A percentile compares a stretch with the other conserved stretches of the same genome.
Evolutionary conservation across 23 tunicate species (phyloP).

Genomic region (Ascidia mentula): DNA sequence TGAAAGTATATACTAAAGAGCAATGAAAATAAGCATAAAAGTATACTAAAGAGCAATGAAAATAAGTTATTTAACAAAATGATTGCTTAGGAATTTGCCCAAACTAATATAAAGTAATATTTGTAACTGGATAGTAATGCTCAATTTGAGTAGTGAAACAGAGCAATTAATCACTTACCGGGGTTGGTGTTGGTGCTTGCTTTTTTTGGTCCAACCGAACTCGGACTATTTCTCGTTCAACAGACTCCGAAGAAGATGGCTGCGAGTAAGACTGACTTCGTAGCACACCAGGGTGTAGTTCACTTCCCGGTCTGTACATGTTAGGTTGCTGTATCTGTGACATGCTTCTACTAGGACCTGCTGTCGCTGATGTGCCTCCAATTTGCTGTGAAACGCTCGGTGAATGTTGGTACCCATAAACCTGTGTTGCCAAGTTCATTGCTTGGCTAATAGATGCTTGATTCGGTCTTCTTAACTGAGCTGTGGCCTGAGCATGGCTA

Average conservation of each 20-base stretch:
- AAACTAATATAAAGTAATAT: no score
- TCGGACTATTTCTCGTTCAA: background rate
- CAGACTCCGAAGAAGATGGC: background rate
- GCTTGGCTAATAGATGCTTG: no score
- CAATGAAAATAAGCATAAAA: no score
- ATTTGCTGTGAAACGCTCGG: background rate
- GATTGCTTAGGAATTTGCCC: no score
- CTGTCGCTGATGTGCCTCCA: background rate
- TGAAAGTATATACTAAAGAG: no score
- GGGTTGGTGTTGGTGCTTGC: background rate
- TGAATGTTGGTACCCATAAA: background rate
- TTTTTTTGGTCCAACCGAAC: background rate
- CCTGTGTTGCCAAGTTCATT: background rate
- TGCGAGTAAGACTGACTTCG: slow-evolving; percentile 1
- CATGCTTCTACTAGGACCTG: background rate
- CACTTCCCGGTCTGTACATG: background rate
- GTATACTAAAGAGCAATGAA: no score
- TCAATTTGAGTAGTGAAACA: no score
- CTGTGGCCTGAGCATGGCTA: no score
- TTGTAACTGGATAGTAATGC: no score
- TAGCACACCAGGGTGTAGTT: background rate
- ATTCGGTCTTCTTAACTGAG: background rate
- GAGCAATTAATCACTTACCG: background rate
- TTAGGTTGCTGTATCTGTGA: background rate
- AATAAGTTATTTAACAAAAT: no score